Percentiles rank a stretch among this genome's conserved stretches.
Conservation (phyloP, 2,113 vertebrate genomes). For the Paralichthys olivaceus region DNA sequence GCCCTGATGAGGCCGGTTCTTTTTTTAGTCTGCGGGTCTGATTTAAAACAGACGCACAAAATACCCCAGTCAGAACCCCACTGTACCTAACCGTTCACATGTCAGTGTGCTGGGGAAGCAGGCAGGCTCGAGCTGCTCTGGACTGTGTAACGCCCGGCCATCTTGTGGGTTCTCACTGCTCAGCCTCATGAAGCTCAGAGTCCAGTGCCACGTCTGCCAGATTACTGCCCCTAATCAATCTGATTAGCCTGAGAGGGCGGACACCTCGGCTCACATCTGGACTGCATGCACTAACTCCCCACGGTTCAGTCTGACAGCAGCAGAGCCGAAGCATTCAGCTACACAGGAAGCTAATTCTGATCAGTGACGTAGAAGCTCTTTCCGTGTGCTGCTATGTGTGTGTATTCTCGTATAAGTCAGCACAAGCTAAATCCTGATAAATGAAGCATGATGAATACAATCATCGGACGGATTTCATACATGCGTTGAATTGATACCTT, state of each 20-base stretch:
- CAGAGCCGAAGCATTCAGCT: constrained; percentile 57
- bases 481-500: constrained; percentile 14
- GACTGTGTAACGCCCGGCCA: constrained; percentile 74
- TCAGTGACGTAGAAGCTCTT: constrained; percentile 35
- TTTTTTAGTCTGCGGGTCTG: constrained; percentile 69
- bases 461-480: constrained; percentile 38
- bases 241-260: constrained; percentile 77
- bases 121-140: constrained; percentile 68
- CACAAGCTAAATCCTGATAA: constrained; percentile 22
- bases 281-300: constrained; percentile 57
- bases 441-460: constrained; percentile 43
- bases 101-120: constrained; percentile 53
- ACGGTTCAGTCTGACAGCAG: constrained; percentile 76
- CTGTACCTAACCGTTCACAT: constrained; percentile 63
- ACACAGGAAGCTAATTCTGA: constrained; percentile 53
- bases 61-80: constrained; percentile 56
- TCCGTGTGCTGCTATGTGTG: constrained; percentile 28
- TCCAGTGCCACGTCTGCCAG: constrained; percentile 68
- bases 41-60: constrained; percentile 81
- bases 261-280: constrained; percentile 80
- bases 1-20: constrained; percentile 46
- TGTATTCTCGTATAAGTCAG: constrained; percentile 8
- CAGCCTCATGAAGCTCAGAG: constrained; percentile 59
- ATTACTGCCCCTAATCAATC: constrained; percentile 81
- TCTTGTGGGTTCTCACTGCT: constrained; percentile 76